phyloP scores from a whole-genome alignment of 2,113 vertebrate genomes.

The Sturnira hondurensis region DNA sequence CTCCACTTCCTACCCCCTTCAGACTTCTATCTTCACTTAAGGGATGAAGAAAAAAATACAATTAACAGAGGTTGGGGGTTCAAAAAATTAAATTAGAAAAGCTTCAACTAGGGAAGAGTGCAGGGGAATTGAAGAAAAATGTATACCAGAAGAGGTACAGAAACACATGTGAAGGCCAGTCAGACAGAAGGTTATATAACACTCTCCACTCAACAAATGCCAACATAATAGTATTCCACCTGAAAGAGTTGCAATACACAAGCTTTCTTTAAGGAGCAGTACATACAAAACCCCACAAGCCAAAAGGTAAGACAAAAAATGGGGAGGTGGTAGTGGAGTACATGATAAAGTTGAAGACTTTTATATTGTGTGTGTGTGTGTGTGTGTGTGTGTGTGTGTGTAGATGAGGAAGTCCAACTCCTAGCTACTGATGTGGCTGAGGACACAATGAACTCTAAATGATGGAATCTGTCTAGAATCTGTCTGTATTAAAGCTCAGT shows the following conservation, averaged over 20 bases:
- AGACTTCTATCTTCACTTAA: not conserved
- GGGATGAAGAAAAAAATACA: not conserved
- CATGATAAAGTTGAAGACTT: too few relatives aligned
- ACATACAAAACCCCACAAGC: too few relatives aligned
- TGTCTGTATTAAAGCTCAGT: not conserved
- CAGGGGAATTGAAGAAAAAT: not conserved
- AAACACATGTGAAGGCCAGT: not conserved
- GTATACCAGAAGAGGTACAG: not conserved
- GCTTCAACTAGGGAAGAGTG: not conserved
- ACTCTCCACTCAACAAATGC: not conserved
- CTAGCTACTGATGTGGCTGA: too few relatives aligned
- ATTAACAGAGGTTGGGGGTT: not conserved
- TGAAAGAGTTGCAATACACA: not conserved
- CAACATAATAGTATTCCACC: not conserved
- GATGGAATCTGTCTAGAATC: fast-evolving
- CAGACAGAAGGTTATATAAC: not conserved
- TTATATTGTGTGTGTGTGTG: too few relatives aligned
- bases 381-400: too few relatives aligned
- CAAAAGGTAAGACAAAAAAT: too few relatives aligned
- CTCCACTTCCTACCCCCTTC: not conserved
- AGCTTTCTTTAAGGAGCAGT: too few relatives aligned
- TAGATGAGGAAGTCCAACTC: too few relatives aligned
- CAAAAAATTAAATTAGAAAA: not conserved
- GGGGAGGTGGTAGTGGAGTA: too few relatives aligned
- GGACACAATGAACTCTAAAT: not conserved